These are phyloP conservation scores for Drosophila suzukii DNA, from an alignment of 1,140 invertebrate genomes.

Conservation along the genomic window DNA sequence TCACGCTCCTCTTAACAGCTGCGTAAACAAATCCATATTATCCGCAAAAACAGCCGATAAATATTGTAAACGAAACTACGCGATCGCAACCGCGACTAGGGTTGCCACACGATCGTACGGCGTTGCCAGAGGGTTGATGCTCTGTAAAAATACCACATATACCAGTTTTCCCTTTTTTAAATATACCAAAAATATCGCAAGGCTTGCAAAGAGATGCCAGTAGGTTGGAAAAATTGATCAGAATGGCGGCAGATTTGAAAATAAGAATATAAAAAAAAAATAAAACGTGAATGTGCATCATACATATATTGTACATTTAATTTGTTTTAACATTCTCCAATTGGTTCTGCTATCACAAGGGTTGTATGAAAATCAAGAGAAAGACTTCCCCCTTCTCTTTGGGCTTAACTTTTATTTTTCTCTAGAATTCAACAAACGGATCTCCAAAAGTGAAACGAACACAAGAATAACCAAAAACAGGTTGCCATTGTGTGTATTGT, in stretches of 20 bases:
- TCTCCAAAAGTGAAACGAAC: constrained; percentile 32
- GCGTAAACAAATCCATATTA: constrained; percentile 1
- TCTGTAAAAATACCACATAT: too few relatives aligned
- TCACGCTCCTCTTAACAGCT: not conserved
- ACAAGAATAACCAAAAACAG: constrained; percentile 39
- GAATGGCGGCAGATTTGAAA: not conserved
- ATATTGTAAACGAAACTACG: constrained; percentile 16
- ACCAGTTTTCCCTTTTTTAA: too few relatives aligned
- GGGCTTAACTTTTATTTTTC: constrained; percentile 7
- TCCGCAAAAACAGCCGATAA: not conserved
- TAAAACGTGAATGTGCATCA: too few relatives aligned
- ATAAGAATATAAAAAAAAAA: not conserved
- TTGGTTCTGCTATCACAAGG: too few relatives aligned
- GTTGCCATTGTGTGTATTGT: constrained; percentile 37
- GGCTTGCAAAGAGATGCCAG: not conserved
- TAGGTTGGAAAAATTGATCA: not conserved
- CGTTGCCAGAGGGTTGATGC: not conserved
- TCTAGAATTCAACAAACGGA: constrained; percentile 21
- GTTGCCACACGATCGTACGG: not conserved
- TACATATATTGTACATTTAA: too few relatives aligned
- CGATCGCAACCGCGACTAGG: constrained; percentile 11
- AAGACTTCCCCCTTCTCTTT: not conserved
- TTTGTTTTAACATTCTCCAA: too few relatives aligned
- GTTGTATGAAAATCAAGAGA: not conserved
- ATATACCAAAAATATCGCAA: too few relatives aligned